Evolutionary conservation across 2,113 vertebrate genomes (phyloP).

Genomic region (Halcyon malimbica): DNA sequence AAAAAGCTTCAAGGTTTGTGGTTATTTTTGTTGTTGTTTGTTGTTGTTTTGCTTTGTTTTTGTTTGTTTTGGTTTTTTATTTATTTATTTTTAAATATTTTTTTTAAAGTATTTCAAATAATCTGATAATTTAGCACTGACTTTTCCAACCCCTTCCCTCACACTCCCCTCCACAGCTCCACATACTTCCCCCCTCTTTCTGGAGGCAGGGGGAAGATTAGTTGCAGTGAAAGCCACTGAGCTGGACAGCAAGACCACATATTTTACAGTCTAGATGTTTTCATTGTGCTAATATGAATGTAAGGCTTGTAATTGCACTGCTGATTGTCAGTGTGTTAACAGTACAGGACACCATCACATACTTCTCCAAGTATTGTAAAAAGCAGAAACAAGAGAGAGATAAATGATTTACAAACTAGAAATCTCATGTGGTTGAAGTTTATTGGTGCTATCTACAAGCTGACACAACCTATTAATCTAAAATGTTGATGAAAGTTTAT

Average conservation of each 20-base stretch:
- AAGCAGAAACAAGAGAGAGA: not conserved
- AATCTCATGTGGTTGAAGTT: not conserved
- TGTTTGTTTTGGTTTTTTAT: not conserved
- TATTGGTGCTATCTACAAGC: not conserved
- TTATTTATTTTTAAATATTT: not conserved
- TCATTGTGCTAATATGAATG: not conserved
- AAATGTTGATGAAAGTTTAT: not conserved
- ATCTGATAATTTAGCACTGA: not conserved
- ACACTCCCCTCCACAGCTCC: not conserved
- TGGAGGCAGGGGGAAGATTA: not conserved
- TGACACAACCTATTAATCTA: not conserved
- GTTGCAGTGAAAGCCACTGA: not conserved
- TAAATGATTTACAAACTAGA: not conserved
- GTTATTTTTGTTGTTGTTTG: accelerated
- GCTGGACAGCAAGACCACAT: not conserved
- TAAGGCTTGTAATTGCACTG: not conserved
- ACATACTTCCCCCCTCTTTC: not conserved
- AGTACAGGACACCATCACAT: not conserved
- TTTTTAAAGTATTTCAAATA: not conserved
- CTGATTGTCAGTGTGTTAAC: not conserved
- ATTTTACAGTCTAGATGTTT: not conserved
- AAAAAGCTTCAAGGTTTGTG: not conserved
- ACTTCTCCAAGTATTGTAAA: not conserved
- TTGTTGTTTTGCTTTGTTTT: not conserved
- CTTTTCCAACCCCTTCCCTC: not conserved